Percentiles rank a stretch among this genome's conserved stretches.
phyloP scores from a whole-genome alignment of 2,113 vertebrate genomes.

The Platycercus adscitus region DNA sequence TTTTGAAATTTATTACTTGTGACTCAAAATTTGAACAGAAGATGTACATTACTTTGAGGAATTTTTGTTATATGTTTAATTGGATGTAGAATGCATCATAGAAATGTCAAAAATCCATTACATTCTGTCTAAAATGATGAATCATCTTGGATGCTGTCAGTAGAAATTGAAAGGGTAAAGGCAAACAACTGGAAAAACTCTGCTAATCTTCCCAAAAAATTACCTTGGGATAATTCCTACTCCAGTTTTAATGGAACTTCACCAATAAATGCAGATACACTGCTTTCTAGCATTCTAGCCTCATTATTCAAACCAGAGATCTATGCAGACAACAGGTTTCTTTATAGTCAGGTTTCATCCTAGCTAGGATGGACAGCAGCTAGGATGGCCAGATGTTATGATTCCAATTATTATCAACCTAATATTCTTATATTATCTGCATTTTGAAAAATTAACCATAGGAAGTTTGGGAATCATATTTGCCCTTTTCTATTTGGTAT shows the following conservation, averaged over 20 bases:
- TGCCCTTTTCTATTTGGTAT: not conserved
- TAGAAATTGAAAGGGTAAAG: not conserved
- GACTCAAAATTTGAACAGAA: not conserved
- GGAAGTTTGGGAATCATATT: not conserved
- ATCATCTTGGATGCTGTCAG: not conserved
- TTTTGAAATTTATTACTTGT: not conserved
- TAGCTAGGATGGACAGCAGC: not conserved
- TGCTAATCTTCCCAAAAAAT: not conserved
- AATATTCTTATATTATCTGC: not conserved
- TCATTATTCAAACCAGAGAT: not conserved
- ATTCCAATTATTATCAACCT: not conserved
- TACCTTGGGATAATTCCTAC: not conserved
- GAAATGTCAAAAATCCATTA: not conserved
- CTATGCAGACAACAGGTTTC: not conserved
- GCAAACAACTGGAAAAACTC: not conserved
- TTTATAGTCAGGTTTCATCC: not conserved
- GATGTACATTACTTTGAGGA: not conserved
- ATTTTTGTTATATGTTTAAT: not conserved
- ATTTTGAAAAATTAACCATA: not conserved
- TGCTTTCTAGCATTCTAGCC: not conserved
- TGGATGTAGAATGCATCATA: not conserved
- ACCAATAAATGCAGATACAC: not conserved
- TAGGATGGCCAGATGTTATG: not conserved
- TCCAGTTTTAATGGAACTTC: not conserved
- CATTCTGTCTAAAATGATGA: not conserved